A percentile compares a stretch with the other conserved stretches of the same genome.
Evolutionary conservation across 2,797 vertebrate species (phyloP).

Genomic region (Acipenser oxyrinchus): DNA sequence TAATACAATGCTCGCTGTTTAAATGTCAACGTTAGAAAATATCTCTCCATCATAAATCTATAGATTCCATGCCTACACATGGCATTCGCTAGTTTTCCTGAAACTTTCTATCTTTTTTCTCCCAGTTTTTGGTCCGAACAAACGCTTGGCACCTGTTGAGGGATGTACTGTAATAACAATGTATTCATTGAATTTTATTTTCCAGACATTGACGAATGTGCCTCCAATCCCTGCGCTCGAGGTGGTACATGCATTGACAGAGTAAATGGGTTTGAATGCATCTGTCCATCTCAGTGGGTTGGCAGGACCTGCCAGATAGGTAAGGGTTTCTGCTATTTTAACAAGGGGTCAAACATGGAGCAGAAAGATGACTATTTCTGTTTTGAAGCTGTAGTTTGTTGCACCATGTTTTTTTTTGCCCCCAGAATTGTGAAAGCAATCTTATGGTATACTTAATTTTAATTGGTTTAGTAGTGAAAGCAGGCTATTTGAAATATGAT

Average conservation of each 20-base stretch:
- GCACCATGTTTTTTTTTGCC: constrained; percentile 36
- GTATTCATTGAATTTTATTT: constrained; percentile 7
- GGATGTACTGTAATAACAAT: not conserved
- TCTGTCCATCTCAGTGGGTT: constrained; percentile 83
- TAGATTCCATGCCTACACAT: too few relatives aligned
- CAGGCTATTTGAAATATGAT: constrained; percentile 44
- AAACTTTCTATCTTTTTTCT: too few relatives aligned
- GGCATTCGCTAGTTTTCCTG: too few relatives aligned
- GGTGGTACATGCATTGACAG: constrained; percentile 84
- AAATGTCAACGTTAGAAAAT: too few relatives aligned
- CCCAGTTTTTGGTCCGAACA: too few relatives aligned
- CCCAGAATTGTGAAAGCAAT: constrained; percentile 22
- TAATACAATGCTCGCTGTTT: too few relatives aligned
- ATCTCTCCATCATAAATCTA: too few relatives aligned
- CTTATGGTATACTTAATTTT: constrained; percentile 29
- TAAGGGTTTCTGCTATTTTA: constrained; percentile 40
- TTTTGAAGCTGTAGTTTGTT: constrained; percentile 14
- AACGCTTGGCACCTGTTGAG: too few relatives aligned
- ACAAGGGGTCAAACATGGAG: constrained; percentile 17
- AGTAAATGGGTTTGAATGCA: constrained; percentile 80
- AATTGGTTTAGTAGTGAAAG: constrained; percentile 23
- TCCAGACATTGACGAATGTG: constrained; percentile 85
- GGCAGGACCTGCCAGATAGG: constrained; percentile 89
- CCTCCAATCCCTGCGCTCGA: constrained; percentile 76
- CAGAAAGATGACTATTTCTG: not conserved